Evolutionary conservation across 2,888 invertebrate species (phyloP).

Genomic region (Chaitophorus viminalis): DNA sequence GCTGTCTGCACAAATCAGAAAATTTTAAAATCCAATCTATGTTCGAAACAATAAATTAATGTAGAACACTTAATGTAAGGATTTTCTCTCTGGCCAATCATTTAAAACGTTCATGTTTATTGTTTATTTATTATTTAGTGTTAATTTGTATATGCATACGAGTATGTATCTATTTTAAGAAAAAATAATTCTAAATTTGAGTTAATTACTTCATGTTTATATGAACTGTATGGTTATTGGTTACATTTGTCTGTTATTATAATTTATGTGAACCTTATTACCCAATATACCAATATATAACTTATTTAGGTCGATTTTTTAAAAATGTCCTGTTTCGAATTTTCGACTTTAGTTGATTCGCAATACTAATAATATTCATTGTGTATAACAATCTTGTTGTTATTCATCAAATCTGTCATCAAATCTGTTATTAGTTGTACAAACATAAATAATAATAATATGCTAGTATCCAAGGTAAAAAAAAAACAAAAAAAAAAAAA

Average conservation of each 20-base stretch:
- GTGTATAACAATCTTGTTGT: not conserved
- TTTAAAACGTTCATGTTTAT: not conserved
- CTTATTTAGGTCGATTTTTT: not conserved
- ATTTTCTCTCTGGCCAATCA: not conserved
- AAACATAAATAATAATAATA: not conserved
- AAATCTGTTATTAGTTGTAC: not conserved
- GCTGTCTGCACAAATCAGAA: too few species aligned
- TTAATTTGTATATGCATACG: constrained; percentile 29
- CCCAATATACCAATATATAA: not conserved
- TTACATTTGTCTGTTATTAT: constrained; percentile 40
- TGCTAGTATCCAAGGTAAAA: too few species aligned
- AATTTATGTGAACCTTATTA: not conserved
- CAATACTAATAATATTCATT: not conserved
- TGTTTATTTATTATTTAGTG: constrained; percentile 2
- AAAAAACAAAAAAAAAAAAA: too few species aligned
- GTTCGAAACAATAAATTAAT: not conserved
- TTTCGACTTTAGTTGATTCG: not conserved
- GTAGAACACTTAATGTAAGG: not conserved
- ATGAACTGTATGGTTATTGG: constrained; percentile 10
- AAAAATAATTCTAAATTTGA: constrained; percentile 56
- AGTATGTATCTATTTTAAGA: constrained; percentile 7
- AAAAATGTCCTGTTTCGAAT: not conserved
- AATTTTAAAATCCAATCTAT: not conserved
- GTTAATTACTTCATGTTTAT: constrained; percentile 42
- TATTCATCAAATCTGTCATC: not conserved